phyloP scores from a whole-genome alignment of 2,797 vertebrate species.

The Melanotaenia trifasciata region DNA sequence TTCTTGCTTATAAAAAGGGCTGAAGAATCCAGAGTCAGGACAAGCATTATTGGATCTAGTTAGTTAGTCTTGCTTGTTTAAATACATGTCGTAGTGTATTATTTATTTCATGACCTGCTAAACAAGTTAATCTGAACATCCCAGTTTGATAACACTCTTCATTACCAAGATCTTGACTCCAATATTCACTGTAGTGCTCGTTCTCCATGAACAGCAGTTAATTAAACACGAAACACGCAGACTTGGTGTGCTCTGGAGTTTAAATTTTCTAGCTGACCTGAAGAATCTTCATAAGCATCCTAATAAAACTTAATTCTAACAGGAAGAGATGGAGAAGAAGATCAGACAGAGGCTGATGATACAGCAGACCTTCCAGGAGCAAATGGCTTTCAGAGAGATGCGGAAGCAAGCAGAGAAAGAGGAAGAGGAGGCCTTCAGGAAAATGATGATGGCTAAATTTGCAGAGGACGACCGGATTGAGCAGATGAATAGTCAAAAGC shows the following conservation, averaged over 20 bases:
- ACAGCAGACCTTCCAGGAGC: conserved; percentile 86
- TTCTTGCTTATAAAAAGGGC: not conserved
- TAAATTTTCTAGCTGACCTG: not conserved
- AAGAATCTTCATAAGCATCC: not conserved
- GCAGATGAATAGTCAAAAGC: conserved; percentile 91
- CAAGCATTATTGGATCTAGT: not conserved
- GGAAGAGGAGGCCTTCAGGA: conserved; percentile 88
- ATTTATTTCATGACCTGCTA: not conserved
- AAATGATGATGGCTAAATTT: conserved; percentile 87
- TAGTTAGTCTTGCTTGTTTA: not conserved
- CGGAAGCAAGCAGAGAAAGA: conserved; percentile 82
- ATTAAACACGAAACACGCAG: not conserved
- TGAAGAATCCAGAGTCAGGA: not conserved
- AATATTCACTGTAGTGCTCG: too few relatives aligned
- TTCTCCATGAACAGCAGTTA: not conserved
- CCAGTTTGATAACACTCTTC: not conserved
- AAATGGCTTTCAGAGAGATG: conserved; percentile 87
- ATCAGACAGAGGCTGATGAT: conserved; percentile 86
- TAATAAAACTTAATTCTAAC: conserved; percentile 20
- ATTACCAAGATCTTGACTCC: not conserved
- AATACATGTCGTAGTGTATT: not conserved
- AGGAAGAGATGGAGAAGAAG: conserved; percentile 91
- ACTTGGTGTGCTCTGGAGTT: not conserved
- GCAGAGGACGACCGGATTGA: conserved; percentile 92
- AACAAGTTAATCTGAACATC: conserved; percentile 4